These are phyloP conservation scores for Xanthorhoe designata DNA, from an alignment of 2,888 invertebrate species.

Conservation along the genomic window DNA sequence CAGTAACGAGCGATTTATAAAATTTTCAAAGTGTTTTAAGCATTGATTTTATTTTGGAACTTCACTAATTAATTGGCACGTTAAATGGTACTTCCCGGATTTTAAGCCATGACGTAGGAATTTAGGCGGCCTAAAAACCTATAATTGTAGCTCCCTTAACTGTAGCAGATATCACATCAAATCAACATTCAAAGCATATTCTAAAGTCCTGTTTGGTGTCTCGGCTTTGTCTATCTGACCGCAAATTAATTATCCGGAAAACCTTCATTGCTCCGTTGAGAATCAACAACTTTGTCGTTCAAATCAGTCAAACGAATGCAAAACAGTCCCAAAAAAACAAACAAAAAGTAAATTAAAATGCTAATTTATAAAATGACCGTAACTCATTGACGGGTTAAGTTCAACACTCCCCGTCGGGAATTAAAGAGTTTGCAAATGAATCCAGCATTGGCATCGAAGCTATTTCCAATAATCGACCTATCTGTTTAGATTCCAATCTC, in stretches of 20 bases:
- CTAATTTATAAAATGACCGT: conserved; percentile 35
- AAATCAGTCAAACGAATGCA: conserved; percentile 1
- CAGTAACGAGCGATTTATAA: conserved; percentile 7
- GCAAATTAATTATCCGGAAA: conserved; percentile 1
- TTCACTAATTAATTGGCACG: background rate
- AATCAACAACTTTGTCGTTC: conserved; percentile 2
- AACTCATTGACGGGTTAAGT: conserved; percentile 29
- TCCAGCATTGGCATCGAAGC: conserved; percentile 49
- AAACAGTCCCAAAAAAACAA: conserved; percentile 15
- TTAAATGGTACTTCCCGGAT: no score
- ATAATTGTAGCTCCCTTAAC: no score
- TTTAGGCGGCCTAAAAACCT: no score
- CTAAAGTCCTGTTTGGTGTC: background rate
- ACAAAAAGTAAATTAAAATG: conserved; percentile 19
- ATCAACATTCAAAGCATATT: no score
- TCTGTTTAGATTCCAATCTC: conserved; percentile 52
- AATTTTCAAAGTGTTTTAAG: background rate
- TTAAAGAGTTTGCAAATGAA: conserved; percentile 58
- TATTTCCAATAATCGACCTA: conserved; percentile 57
- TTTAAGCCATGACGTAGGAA: no score
- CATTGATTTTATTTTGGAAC: background rate
- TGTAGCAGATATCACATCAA: no score
- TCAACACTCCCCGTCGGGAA: conserved; percentile 48
- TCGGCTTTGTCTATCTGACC: background rate
- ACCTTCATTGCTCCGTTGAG: background rate